A percentile compares a stretch with the other conserved stretches of the same genome.
Evolutionary conservation across 2,888 invertebrate species (phyloP).

Genomic region (Pyrrhia umbra): DNA sequence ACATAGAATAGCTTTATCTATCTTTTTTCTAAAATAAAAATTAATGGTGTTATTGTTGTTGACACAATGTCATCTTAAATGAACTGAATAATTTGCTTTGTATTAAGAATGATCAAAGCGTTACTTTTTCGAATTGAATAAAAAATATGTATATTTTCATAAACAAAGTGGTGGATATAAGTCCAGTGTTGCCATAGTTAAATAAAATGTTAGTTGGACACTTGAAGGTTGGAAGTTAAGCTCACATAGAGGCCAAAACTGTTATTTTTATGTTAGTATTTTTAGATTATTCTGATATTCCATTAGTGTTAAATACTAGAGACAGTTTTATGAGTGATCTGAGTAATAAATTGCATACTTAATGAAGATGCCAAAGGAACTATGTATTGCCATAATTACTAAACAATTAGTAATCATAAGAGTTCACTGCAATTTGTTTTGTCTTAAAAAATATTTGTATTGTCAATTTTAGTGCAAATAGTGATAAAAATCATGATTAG

Average conservation of each 20-base stretch:
- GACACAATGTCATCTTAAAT: conserved; percentile 15
- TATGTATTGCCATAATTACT: background rate
- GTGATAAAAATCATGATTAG: conserved; percentile 38
- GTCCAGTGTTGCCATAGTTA: conserved; percentile 18
- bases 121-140: background rate
- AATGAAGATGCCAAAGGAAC: conserved; percentile 2
- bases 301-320: background rate
- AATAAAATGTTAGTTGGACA: background rate
- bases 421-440: background rate
- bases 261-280: conserved; percentile 12
- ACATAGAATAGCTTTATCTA: background rate
- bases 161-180: background rate
- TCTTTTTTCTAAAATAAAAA: background rate
- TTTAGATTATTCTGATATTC: conserved; percentile 5
- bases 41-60: background rate
- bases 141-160: background rate
- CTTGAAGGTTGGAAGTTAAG: background rate
- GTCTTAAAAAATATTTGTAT: background rate
- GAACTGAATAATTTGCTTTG: background rate
- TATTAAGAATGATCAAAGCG: background rate
- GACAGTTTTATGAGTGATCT: conserved; percentile 9
- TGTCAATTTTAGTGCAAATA: conserved; percentile 10
- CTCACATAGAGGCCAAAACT: conserved; percentile 32
- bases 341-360: conserved; percentile 3
- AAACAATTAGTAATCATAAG: background rate